phyloP scores from a whole-genome alignment of 2,797 vertebrate species.

The Amazonetta brasiliensis region DNA sequence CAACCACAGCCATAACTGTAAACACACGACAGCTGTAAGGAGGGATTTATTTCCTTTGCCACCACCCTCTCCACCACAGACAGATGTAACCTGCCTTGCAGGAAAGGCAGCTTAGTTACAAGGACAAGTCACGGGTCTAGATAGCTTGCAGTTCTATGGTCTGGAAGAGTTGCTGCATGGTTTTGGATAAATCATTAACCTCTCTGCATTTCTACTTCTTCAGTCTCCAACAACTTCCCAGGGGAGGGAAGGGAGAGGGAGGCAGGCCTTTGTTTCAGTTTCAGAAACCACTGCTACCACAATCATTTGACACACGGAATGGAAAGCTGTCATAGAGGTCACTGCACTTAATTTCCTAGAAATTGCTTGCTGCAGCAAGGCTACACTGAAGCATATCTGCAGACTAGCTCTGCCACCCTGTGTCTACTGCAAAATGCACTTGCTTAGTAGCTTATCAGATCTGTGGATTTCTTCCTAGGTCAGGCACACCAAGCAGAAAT shows the following conservation, averaged over 20 bases:
- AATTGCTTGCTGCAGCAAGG: background rate
- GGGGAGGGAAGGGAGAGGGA: background rate
- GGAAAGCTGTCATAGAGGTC: background rate
- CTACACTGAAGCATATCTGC: background rate
- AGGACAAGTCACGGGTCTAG: background rate
- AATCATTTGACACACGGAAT: background rate
- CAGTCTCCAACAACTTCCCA: background rate
- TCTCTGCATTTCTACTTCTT: background rate
- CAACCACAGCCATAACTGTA: background rate
- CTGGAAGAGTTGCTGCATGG: background rate
- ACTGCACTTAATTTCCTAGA: background rate
- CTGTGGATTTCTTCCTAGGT: background rate
- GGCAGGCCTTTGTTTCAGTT: background rate
- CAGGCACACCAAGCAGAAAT: background rate
- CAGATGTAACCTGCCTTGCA: background rate
- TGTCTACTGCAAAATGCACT: background rate
- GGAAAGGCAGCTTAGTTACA: background rate
- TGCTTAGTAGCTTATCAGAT: background rate
- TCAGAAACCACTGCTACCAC: background rate
- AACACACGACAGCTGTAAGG: background rate
- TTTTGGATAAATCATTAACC: slow-evolving; percentile 23
- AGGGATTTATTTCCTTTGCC: background rate
- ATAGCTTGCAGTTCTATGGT: background rate
- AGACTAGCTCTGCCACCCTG: slow-evolving; percentile 36
- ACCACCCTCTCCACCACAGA: background rate